Evolutionary conservation across 2,113 vertebrate species (phyloP).

Genomic region (Carassius gibelio): DNA sequence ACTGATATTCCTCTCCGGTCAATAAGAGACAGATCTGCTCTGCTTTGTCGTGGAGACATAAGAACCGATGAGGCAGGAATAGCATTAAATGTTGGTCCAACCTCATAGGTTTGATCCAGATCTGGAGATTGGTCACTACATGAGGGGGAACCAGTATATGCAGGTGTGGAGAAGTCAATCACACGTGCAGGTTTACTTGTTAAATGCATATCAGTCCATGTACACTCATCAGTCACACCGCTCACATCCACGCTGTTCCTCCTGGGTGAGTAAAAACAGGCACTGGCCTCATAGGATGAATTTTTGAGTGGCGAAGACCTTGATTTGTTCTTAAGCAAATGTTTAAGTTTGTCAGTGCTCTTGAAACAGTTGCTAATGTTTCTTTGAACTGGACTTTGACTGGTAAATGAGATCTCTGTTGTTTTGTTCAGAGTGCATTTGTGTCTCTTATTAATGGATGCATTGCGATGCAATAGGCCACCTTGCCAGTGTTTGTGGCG

Average conservation of each 20-base stretch:
- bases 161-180: conserved; percentile 56
- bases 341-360: neutral
- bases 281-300: conserved; percentile 8
- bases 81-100: neutral
- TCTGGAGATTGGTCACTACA: neutral
- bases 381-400: neutral
- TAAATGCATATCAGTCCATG: neutral
- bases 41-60: neutral
- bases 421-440: neutral
- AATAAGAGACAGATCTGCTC: neutral
- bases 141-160: conserved; percentile 28
- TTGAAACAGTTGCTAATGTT: neutral
- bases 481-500: conserved; percentile 60
- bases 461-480: neutral
- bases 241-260: conserved; percentile 3
- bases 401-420: neutral
- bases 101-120: conserved; percentile 49
- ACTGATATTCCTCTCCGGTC: neutral
- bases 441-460: neutral
- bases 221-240: conserved; percentile 36
- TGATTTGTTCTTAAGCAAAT: neutral
- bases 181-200: conserved; percentile 31
- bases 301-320: conserved; percentile 21
- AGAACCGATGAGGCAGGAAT: neutral
- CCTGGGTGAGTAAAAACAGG: conserved; percentile 53